Conservation (phyloP, 2,797 vertebrate genomes). For the Lepilemur ruficaudatus region DNA sequence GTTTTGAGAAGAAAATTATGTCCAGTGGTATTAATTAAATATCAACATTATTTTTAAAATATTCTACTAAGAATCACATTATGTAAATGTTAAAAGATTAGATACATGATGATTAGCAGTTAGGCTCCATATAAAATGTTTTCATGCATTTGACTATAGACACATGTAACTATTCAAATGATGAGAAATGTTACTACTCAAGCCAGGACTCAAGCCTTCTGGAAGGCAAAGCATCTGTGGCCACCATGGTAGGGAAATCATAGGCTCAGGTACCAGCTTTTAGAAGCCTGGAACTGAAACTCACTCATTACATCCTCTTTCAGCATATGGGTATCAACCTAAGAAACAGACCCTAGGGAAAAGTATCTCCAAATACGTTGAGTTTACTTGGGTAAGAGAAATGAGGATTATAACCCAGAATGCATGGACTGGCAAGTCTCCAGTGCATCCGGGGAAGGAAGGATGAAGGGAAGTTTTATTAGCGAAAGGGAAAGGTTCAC, state of each 20-base stretch:
- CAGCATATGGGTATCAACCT: neutral
- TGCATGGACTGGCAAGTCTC: neutral
- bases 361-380: neutral
- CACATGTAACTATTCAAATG: neutral
- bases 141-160: neutral
- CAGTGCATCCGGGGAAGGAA: no score
- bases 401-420: neutral
- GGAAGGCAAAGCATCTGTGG: neutral
- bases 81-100: neutral
- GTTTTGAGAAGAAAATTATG: neutral
- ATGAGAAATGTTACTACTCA: neutral
- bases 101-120: neutral
- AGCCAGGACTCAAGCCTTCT: neutral
- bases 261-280: neutral
- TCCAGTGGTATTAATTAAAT: neutral
- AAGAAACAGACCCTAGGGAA: neutral
- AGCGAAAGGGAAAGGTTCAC: neutral
- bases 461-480: neutral
- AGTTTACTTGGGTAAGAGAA: neutral
- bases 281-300: neutral
- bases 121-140: neutral
- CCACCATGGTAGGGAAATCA: neutral
- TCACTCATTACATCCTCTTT: neutral
- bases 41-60: conserved; percentile 18
- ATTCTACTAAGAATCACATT: neutral